Evolutionary conservation across 1,140 invertebrate genomes (phyloP).

Genomic region (Zelostemma sp.): DNA sequence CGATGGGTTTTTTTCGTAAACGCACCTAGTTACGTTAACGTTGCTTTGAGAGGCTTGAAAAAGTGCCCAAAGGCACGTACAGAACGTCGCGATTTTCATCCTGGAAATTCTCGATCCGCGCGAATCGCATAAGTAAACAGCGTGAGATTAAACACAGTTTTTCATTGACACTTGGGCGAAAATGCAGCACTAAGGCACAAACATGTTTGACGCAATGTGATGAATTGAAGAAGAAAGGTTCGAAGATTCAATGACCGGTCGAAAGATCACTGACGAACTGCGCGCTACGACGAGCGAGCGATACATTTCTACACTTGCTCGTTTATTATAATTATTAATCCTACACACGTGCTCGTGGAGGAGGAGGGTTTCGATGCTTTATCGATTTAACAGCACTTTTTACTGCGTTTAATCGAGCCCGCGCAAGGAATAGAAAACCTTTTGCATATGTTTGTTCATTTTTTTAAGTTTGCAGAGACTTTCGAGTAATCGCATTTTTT

Average conservation of each 20-base stretch:
- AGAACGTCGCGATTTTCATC: constrained; percentile 25
- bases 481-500: too few species aligned
- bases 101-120: not conserved
- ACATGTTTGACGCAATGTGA: constrained; percentile 22
- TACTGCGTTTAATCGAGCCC: not conserved
- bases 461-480: too few species aligned
- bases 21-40: constrained; percentile 44
- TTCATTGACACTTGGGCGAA: constrained; percentile 13
- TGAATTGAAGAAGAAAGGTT: constrained; percentile 19
- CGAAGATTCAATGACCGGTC: constrained; percentile 40
- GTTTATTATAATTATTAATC: constrained; percentile 43
- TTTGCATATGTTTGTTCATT: too few species aligned
- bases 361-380: constrained; percentile 36
- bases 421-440: too few species aligned
- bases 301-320: constrained; percentile 48
- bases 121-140: not conserved
- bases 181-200: constrained; percentile 27
- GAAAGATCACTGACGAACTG: constrained; percentile 47
- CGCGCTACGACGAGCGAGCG: constrained; percentile 41
- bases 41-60: constrained; percentile 12
- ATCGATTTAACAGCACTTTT: constrained; percentile 22
- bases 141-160: constrained; percentile 9
- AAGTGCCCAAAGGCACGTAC: constrained; percentile 28
- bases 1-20: not conserved
- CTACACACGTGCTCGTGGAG: constrained; percentile 39